Percentiles rank a stretch among this genome's conserved stretches.
Conservation (phyloP, 2,113 vertebrate genomes). For the Rhea pennata region DNA sequence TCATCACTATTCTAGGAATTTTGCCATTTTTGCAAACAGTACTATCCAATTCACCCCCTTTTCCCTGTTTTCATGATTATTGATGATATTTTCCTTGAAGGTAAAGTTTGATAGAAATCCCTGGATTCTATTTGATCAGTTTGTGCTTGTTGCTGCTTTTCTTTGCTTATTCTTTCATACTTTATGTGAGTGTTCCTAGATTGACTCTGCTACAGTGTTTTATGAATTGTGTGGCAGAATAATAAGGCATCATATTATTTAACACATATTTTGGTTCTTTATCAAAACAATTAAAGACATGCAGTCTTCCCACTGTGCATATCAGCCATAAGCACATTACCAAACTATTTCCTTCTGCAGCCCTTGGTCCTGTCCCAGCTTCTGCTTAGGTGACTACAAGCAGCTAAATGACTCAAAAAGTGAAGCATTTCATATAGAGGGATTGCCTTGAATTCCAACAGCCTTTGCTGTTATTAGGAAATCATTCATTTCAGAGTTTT, state of each 20-base stretch:
- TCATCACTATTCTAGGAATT: background rate
- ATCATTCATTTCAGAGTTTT: slow-evolving; percentile 45
- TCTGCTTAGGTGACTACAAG: background rate
- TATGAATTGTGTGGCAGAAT: background rate
- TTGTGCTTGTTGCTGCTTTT: background rate
- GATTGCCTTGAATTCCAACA: background rate
- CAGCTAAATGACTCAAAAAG: slow-evolving; percentile 22
- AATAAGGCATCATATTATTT: background rate
- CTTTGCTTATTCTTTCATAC: background rate
- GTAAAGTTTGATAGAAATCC: background rate
- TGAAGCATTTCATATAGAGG: background rate
- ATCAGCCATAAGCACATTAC: background rate
- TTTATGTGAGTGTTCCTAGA: background rate
- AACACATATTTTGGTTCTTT: background rate
- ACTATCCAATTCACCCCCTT: background rate
- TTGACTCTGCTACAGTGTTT: background rate
- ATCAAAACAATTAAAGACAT: background rate
- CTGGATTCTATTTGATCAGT: accelerated
- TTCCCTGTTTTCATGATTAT: background rate
- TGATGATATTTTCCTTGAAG: background rate
- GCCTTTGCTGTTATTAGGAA: slow-evolving; percentile 28
- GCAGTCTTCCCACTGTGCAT: background rate
- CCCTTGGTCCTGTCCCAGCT: background rate
- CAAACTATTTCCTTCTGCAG: background rate
- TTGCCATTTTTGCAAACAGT: background rate